A percentile compares a stretch with the other conserved stretches of the same genome.
Conservation (phyloP, 2,113 vertebrate species). For the Tiliqua scincoides region DNA sequence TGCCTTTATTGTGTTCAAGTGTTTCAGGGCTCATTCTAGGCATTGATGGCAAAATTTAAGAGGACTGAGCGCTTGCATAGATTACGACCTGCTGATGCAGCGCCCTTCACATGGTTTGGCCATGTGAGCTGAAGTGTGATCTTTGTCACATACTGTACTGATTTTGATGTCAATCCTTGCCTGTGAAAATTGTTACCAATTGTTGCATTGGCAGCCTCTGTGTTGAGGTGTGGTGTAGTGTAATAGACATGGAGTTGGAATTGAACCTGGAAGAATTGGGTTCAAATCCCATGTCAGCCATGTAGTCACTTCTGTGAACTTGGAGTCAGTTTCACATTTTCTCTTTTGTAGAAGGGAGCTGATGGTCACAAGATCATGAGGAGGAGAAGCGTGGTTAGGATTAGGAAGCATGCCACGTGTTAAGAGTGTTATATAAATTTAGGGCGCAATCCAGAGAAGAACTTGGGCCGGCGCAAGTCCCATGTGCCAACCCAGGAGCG, state of each 20-base stretch:
- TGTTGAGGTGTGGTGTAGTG: background rate
- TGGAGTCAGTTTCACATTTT: background rate
- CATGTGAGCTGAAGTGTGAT: background rate
- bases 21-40: background rate
- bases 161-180: too few relatives aligned
- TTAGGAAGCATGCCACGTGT: background rate
- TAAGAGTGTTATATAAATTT: too few relatives aligned
- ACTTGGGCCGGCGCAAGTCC: too few relatives aligned
- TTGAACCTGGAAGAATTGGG: background rate
- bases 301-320: background rate
- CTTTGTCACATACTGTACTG: background rate
- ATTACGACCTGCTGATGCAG: background rate
- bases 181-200: background rate
- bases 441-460: too few relatives aligned
- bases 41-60: background rate
- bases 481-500: too few relatives aligned
- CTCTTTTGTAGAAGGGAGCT: background rate
- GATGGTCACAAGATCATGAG: background rate
- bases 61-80: background rate
- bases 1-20: background rate
- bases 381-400: background rate
- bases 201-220: background rate
- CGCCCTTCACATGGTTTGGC: background rate
- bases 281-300: background rate
- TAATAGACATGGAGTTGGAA: background rate